A percentile compares a stretch with the other conserved stretches of the same genome.
phyloP scores from a whole-genome alignment of 2,797 vertebrate genomes.

The Sebastes diaconus region DNA sequence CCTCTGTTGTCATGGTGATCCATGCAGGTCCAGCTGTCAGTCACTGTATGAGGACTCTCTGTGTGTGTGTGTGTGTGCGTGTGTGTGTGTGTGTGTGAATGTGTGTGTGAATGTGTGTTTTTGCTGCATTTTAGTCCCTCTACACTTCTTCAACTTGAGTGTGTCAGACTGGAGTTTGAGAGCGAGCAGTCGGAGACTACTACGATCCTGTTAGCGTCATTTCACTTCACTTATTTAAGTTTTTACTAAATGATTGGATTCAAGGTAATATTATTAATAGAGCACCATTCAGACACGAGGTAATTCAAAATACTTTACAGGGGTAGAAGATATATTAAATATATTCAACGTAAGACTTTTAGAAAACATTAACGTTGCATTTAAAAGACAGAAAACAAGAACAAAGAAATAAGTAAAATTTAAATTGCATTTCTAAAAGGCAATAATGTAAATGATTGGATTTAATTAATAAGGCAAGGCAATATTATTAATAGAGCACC shows the following conservation, averaged over 20 bases:
- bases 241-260: neutral
- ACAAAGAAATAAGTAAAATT: neutral
- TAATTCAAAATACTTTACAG: too few relatives aligned
- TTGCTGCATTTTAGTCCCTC: neutral
- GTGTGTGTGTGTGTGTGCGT: neutral
- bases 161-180: neutral
- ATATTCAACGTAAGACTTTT: too few relatives aligned
- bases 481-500: too few relatives aligned
- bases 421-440: neutral
- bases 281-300: too few relatives aligned
- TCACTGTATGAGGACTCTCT: slow-evolving; percentile 9
- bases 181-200: too few relatives aligned
- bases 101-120: neutral
- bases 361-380: too few relatives aligned
- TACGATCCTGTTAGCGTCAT: rapidly evolving
- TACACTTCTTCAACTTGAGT: neutral
- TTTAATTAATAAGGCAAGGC: too few relatives aligned
- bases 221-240: neutral
- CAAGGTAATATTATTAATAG: neutral
- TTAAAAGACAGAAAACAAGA: too few relatives aligned
- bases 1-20: slow-evolving; percentile 36
- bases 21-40: slow-evolving; percentile 43
- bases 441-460: neutral
- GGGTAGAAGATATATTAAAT: too few relatives aligned
- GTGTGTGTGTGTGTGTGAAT: neutral